These are phyloP conservation scores for Onychomys torridus DNA, from an alignment of 2,797 vertebrate species.

Conservation along the genomic window DNA sequence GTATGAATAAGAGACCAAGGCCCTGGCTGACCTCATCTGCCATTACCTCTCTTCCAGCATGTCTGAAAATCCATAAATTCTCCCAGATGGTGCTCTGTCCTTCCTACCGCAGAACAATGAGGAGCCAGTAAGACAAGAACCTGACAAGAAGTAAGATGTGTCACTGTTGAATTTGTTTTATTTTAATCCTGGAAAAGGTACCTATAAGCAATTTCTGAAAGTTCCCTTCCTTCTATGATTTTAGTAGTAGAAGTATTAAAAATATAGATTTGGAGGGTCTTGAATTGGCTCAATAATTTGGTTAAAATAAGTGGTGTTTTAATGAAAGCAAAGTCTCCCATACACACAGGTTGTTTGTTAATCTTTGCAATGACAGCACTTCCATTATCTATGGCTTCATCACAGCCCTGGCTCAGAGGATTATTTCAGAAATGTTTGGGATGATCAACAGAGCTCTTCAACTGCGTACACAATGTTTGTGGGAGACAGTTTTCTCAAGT, in stretches of 20 bases:
- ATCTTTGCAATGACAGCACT: conserved; percentile 26
- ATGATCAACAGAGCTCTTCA: background rate
- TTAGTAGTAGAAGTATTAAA: background rate
- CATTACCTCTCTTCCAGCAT: conserved; percentile 90
- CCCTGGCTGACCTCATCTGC: conserved; percentile 94
- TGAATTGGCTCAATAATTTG: background rate
- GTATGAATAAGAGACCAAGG: conserved; percentile 95
- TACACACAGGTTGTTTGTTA: background rate
- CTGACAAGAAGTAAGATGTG: background rate
- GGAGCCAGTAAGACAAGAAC: conserved; percentile 92
- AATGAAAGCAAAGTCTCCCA: background rate
- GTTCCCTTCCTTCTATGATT: background rate
- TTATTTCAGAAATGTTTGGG: background rate
- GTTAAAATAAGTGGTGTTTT: conserved; percentile 7
- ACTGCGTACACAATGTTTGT: background rate
- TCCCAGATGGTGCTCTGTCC: conserved; percentile 97
- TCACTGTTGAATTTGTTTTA: conserved; percentile 27
- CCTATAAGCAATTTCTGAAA: conserved; percentile 58
- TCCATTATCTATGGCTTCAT: background rate
- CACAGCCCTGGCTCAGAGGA: background rate
- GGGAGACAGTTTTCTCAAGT: background rate
- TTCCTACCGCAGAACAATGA: conserved; percentile 89
- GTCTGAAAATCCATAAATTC: conserved; percentile 96
- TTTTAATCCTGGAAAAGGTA: background rate
- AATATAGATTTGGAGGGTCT: background rate